Evolutionary conservation across 1,140 invertebrate genomes (phyloP).

Genomic region (Megalopta genalis): DNA sequence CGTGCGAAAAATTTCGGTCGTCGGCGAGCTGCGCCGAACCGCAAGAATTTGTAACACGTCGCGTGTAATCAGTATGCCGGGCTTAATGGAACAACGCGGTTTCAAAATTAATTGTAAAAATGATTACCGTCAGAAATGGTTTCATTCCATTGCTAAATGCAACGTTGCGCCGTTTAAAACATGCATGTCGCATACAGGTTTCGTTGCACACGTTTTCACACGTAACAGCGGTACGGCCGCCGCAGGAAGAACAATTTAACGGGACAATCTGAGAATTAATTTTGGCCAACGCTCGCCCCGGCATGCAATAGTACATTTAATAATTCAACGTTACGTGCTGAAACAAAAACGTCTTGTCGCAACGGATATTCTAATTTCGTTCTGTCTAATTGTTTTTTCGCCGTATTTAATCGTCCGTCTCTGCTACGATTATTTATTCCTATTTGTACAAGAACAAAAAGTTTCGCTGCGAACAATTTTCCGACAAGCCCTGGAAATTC

Average conservation of each 20-base stretch:
- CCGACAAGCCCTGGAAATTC: too few species aligned
- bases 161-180: not conserved
- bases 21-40: not conserved
- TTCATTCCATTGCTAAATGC: not conserved
- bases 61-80: not conserved
- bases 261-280: slow-evolving; percentile 19
- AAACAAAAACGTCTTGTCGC: not conserved
- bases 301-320: not conserved
- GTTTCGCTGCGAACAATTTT: not conserved
- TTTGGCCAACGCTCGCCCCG: not conserved
- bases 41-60: not conserved
- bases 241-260: slow-evolving; percentile 3
- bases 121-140: not conserved
- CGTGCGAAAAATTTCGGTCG: too few species aligned
- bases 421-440: not conserved
- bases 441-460: not conserved
- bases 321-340: not conserved
- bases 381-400: not conserved
- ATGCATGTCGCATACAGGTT: not conserved
- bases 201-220: slow-evolving; percentile 3
- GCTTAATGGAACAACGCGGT: not conserved
- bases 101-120: not conserved
- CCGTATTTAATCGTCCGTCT: not conserved
- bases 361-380: slow-evolving; percentile 8
- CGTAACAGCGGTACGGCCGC: not conserved